Base-by-base conservation (phyloP, 2,888 invertebrate genomes). In the Andrena hattorfiana region DNA sequence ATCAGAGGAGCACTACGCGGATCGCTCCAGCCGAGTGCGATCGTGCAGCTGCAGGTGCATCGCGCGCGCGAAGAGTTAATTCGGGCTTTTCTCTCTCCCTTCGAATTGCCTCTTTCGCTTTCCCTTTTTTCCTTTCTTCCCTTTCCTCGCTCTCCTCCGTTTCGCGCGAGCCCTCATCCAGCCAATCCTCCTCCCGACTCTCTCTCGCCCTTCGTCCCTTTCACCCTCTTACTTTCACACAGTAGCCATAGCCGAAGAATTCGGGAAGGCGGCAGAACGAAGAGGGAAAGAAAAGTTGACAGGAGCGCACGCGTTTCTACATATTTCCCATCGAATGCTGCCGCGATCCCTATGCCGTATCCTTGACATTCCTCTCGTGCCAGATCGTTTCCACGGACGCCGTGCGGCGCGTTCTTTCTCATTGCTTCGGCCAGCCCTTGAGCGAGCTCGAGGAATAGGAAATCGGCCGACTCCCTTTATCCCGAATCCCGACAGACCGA, bases 41-140 rank as follows among this genome's bases (percentile, higher is more conserved):
- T 75, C 64, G 51, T 26, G 82, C 81, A 74, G 84, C 80, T 84
- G 88, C 91, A 90, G 90, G 86, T 87, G 89, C 90, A 85, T 78
- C 85, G 80, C 59, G 70, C 77, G 79, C 74, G 62, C 62, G 64
- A 79, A 71, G 68, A 91, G 91, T 91, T 92, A 92, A 92, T 91
- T 92, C 87, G 87, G 90, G 86, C 89, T 87, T 84, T 81, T 71
- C 80, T 86, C 83, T 79, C 83, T 79, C 81, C 79, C 74, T 81
- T 79, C 81, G 77, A 85, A 81, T 77, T 77, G 67, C 71, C 73
- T 62, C 64, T 70, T 74, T 83, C 75, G 71, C 51, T 42, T 64
- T 73, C 71, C 54, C 69, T 77, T 84, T 59, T 75, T 23, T 26
- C 49, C 56, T 81, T 54, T 51, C 28, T 28, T 75, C 63, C 56